Evolutionary conservation across 2,113 vertebrate genomes (phyloP), one percentile per base, ranked within the genome.

Genomic region (Symphodus melops): DNA sequence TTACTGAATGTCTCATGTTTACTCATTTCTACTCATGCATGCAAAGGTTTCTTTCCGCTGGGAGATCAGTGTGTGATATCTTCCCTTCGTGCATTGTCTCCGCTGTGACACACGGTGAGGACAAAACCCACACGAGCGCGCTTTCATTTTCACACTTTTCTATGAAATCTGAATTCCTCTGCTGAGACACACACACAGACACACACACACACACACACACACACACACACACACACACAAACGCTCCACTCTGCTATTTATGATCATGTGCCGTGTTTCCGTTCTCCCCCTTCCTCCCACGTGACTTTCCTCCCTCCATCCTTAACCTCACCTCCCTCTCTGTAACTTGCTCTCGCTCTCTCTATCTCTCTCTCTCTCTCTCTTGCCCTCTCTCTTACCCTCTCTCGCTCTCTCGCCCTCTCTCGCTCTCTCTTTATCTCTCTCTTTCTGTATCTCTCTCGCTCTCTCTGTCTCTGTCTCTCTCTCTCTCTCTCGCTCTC

Each of bases 201-300:
- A 44, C 81, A 56, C 79, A 60, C 70, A 39, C 73, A 53, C 55
- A 51, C 57, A 51, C 61, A 42, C 54, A 57, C 73, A 41, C 37
- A n/a, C 72, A 44, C 63, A 49, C 77, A 52, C 36, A 39, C 57
- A 19, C 62, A 64, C 61, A 58, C 67, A 57, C 61, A 62, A 61
- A 23, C 48, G 8, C 53, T 72, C 51, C 53, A 16, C 55, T 81
- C 81, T 71, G 75, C 77, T 89, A 74, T 88, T 88, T 85, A 75
- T 85, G 88, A 89, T 90, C 88, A 91, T 82, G 81, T 81, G 85
- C 86, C 88, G 85, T 86, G 73, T 84, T 90, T 90, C 87, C 82
- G 61, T 68, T 77, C 77, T 55, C 81, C 51, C 61, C 60, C 0
- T 36, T 8, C 25, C 57, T 7, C 63, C 77, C 86, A 76, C 59